Base-by-base conservation (phyloP, 2,797 vertebrate genomes). In the Alfaro cultratus region DNA sequence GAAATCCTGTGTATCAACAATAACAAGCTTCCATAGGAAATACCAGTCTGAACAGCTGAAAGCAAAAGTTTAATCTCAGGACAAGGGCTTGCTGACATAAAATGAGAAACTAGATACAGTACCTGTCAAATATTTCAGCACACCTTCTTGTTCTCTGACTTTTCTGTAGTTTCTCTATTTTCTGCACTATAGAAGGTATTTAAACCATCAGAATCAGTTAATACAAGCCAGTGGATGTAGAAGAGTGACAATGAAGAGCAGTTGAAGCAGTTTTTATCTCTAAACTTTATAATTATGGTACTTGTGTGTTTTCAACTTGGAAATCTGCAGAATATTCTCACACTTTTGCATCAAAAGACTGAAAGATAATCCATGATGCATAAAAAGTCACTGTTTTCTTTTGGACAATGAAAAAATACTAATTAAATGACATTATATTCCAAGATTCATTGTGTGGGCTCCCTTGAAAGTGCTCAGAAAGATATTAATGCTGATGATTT, bases 1-100 rank as follows among this genome's bases (percentile, higher is more conserved):
- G 13, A 72, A 72, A 72, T n/a, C 68, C 68, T 71, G 68, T 71
- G 26, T n/a, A 45, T 71, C 41, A 71, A 29, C 68, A 68, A 41
- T 68, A 45, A 45, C 26, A 71, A 45, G 41, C 23, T 71, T 29
- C 39, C 6, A 71, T 71, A 71, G 68, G 68, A 71, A 71, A 71
- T 71, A 45, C 68, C 41, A 71, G 5, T 45, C 41, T 45, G 68
- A 29, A 45, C 21, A 71, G 10, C 23, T 31, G 16, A 29, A 16
- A 45, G 41, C 41, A 45, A 71, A n/a, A 71, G n/a, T 71, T 45
- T 71, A 45, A 71, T 45, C 41, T 71, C 26, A 71, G 68, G 41
- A 2, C 10, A 71, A 45, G 11, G 13, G 43, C 41, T 5, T 15
- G 6, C 6, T 9, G 13, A 72, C 8, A 46, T 9, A 71, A 45